Base-by-base conservation (phyloP, 2,113 vertebrate genomes). In the Triplophysa tibetana region DNA sequence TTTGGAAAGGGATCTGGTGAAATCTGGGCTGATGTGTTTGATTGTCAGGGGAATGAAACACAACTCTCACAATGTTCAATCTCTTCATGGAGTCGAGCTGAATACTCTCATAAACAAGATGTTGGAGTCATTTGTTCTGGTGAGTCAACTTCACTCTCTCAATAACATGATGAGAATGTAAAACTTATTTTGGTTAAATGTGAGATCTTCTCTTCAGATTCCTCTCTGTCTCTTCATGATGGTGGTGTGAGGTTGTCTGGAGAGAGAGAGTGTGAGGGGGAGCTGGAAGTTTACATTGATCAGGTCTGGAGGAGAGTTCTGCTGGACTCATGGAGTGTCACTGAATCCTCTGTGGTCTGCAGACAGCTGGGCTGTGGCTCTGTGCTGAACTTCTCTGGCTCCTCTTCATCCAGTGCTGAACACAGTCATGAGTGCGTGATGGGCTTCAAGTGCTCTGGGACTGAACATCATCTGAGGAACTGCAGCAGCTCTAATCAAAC, bases 21-120 rank as follows among this genome's bases (percentile, higher is more conserved):
- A 11, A 78, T 82, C 54, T 81, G 83, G 81, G 64, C 77, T 13
- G 85, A 86, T 72, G 62, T 76, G 33, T 86, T 86, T 72, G 61
- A 76, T 54, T 88, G 86, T 80, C 72, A 79, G 4, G 86, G 85
- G 56, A 83, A 72, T 33, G 83, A 86, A 73, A 76, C 75, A 17
- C 21, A 56, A 14, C 66, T 85, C 24, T 78, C 63, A 64, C 29
- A 84, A 33, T 86, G 82, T 81, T 58, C 75, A 21, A 66, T 79
- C 14, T 67, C 78, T 23, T 63, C 70, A 50, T 85, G 78, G 81
- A 70, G 78, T 72, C 61, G 67, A 88, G n/a, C 85, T 91, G 61
- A 84, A 87, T 0, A 85, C 84, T 12, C 1, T 63, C 68, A 79
- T 26, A n/a, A 19, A 38, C 58, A 21, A 76, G 72, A 75, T 61